Evolutionary conservation across 2,888 invertebrate genomes (phyloP).

Genomic region (Itoplectis maculator): DNA sequence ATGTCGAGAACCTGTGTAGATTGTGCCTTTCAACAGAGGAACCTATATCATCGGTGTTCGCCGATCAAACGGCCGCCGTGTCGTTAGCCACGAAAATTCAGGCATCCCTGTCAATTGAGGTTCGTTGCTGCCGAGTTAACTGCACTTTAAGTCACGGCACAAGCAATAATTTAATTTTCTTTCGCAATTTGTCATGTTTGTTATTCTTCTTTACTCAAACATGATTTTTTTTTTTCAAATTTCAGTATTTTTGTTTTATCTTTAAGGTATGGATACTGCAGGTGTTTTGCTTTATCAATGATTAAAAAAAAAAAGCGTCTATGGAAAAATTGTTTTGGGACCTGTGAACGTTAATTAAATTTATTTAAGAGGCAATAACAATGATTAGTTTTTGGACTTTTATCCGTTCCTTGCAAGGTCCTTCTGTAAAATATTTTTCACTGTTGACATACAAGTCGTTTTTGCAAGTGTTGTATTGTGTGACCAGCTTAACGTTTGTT

Average conservation of each 20-base stretch:
- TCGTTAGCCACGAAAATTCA: constrained; percentile 88
- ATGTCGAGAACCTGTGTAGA: constrained; percentile 86
- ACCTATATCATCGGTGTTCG: constrained; percentile 88
- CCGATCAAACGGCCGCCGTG: constrained; percentile 85
- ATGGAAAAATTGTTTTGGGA: no score
- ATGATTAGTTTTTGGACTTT: no score
- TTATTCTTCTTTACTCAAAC: no score
- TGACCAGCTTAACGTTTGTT: constrained; percentile 78
- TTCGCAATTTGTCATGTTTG: background rate
- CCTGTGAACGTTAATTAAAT: no score
- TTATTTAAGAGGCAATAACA: no score
- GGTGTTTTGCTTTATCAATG: no score
- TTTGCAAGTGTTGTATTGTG: constrained; percentile 54
- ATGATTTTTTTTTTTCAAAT: no score
- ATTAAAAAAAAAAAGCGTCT: no score
- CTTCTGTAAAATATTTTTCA: no score
- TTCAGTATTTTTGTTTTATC: no score
- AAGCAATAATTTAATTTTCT: background rate
- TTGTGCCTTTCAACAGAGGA: constrained; percentile 88
- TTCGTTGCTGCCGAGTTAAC: constrained; percentile 78
- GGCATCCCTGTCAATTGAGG: constrained; percentile 89
- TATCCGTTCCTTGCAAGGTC: no score
- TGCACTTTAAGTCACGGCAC: background rate
- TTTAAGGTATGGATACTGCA: no score
- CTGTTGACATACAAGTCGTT: background rate